Base-by-base conservation (phyloP, 2,113 vertebrate species). In the Microcebus lehilahytsara region DNA sequence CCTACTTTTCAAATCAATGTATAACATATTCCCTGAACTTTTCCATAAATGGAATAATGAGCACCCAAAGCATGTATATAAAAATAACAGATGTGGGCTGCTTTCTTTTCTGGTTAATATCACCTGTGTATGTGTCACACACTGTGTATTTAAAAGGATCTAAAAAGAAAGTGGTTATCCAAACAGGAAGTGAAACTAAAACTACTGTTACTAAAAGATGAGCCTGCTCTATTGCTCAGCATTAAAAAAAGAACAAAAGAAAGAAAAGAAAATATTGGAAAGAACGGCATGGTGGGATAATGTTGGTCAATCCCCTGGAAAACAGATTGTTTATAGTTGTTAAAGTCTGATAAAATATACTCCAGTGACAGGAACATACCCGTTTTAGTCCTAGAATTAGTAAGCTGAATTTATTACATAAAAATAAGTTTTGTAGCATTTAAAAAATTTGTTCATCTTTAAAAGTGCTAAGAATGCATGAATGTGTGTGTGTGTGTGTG, bases 311-410 rank as follows among this genome's bases (percentile, higher is more conserved):
- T 97, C 93, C 98, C 23, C 93, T 84, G 89, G 97, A 98, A 98
- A 98, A 98, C 25, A 71, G 53, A 97, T 98, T 97, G 98, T 90
- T 79, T 85, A 96, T 97, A 97, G 95, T 96, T 98, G 78, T 89
- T 97, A 97, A 97, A 97, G 77, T 97, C 93, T 96, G 94, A 97
- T 95, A 97, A 98, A 98, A 97, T 93, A 96, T 85, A 94, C 62
- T 72, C 53, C 91, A 89, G 40, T 92, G 75, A 96, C 85, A 97
- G 86, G 53, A 88, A 94, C 97, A 96, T 94, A 97, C 19, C 81
- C 83, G 42, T 87, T 97, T 87, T 94, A 87, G 51, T 97, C 20
- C 64, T 64, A 97, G 84, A 94, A 98, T 96, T 96, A 97, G 53
- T 66, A 92, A 53, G 9, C 5, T 46, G 58, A 71, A 92, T 72